These are phyloP conservation scores for Agonum fuliginosum DNA, from an alignment of 2,888 invertebrate species.

Conservation along the genomic window DNA sequence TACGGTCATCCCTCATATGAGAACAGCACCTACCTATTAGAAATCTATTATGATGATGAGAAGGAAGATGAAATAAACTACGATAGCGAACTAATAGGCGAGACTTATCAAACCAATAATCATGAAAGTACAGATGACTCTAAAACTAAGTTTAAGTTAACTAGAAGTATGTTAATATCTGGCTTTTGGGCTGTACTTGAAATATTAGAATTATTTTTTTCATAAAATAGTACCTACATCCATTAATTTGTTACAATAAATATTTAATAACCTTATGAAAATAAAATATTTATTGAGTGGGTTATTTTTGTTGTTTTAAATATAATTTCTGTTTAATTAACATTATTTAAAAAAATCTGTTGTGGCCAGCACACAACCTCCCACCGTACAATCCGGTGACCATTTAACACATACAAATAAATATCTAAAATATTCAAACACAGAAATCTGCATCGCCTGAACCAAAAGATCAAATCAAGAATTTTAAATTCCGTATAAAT, in stretches of 20 bases:
- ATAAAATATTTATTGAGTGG: neutral
- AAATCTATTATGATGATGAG: slow-evolving; percentile 51
- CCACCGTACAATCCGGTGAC: too few species aligned
- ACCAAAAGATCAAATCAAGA: too few species aligned
- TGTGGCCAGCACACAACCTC: too few species aligned
- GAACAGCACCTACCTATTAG: slow-evolving; percentile 59
- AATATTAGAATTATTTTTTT: slow-evolving; percentile 49
- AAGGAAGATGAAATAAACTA: slow-evolving; percentile 42
- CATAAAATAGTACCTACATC: slow-evolving; percentile 19
- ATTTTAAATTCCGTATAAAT: too few species aligned
- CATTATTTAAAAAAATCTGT: too few species aligned
- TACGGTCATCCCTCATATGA: slow-evolving; percentile 61
- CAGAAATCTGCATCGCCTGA: too few species aligned
- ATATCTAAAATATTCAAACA: too few species aligned
- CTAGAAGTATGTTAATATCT: slow-evolving; percentile 44
- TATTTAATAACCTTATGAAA: slow-evolving; percentile 4
- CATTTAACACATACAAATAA: too few species aligned
- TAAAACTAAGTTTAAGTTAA: slow-evolving; percentile 46
- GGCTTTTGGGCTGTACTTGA: slow-evolving; percentile 53
- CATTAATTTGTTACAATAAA: slow-evolving; percentile 6
- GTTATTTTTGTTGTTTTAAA: neutral
- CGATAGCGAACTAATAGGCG: slow-evolving; percentile 1
- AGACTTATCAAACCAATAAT: slow-evolving; percentile 13
- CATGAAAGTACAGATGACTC: slow-evolving; percentile 18
- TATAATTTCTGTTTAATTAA: too few species aligned